These are phyloP conservation scores for Pelagia noctiluca DNA, from an alignment of 30 jellyfish, hydroid and myxozoan species.

Conservation along the genomic window DNA sequence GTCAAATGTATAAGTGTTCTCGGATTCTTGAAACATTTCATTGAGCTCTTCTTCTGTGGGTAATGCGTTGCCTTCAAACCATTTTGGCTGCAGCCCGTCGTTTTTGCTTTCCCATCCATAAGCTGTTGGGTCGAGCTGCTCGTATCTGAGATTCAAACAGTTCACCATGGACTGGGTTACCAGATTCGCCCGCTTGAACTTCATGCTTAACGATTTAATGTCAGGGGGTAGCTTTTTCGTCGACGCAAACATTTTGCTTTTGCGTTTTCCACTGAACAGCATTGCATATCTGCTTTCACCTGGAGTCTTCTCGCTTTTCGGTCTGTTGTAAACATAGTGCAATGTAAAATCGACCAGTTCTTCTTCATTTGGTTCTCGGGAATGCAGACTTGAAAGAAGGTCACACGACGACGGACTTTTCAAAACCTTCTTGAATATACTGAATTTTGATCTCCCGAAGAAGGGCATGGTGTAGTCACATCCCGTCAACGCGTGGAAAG, in stretches of 20 bases:
- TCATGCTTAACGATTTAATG: conserved; percentile 4
- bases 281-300: conserved; percentile 17
- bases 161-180: conserved; percentile 21
- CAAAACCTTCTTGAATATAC: conserved; percentile 21
- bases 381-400: conserved; percentile 21
- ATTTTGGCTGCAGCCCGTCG: conserved; percentile 25
- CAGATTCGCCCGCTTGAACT: conserved; percentile 9
- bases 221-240: conserved; percentile 21
- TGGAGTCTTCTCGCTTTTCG: conserved; percentile 3
- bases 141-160: conserved; percentile 14
- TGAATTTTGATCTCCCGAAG: conserved; percentile 40
- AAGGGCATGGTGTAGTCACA: conserved; percentile 41
- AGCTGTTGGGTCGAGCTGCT: conserved; percentile 33
- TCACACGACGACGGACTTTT: conserved; percentile 5
- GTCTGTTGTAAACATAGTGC: conserved; percentile 11
- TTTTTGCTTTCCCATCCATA: conserved; percentile 13
- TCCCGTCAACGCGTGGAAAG: conserved; percentile 31
- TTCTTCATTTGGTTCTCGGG: conserved; percentile 12
- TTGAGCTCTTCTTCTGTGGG: conserved; percentile 19
- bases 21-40: conserved; percentile 27
- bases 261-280: conserved; percentile 32
- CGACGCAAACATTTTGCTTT: conserved; percentile 5
- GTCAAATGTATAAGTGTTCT: conserved; percentile 1
- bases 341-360: conserved; percentile 1
- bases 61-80: conserved; percentile 11